Evolutionary conservation across 1,140 invertebrate genomes (phyloP).

Genomic region (Drosophila saltans): DNA sequence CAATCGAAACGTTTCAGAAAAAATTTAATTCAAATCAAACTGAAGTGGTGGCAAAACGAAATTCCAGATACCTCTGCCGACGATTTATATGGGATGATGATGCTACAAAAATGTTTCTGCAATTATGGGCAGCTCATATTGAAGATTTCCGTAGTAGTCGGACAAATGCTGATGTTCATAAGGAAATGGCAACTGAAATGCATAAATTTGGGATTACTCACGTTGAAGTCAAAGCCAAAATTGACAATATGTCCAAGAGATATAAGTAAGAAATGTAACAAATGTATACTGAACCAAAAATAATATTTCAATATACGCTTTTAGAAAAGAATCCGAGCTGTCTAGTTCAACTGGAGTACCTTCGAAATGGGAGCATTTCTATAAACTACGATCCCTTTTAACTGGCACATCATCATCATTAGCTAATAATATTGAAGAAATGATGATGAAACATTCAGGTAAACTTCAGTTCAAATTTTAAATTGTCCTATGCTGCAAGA

Average conservation of each 20-base stretch:
- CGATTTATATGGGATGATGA: constrained; percentile 28
- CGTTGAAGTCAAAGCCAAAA: constrained; percentile 44
- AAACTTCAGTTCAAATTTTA: background rate
- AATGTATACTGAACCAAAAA: background rate
- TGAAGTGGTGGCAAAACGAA: background rate
- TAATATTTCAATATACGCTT: background rate
- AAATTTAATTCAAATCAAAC: background rate
- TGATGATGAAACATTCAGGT: constrained; percentile 11
- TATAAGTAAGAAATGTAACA: constrained; percentile 28
- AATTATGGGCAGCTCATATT: constrained; percentile 34
- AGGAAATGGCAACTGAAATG: constrained; percentile 44
- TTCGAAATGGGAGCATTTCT: constrained; percentile 37
- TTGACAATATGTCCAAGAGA: constrained; percentile 44
- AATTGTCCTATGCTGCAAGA: background rate
- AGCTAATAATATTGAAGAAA: constrained; percentile 9
- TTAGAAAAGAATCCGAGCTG: constrained; percentile 30
- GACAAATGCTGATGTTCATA: constrained; percentile 15
- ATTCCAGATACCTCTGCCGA: background rate
- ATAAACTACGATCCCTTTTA: constrained; percentile 22
- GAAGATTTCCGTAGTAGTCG: background rate
- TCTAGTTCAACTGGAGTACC: background rate
- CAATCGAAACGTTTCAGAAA: background rate
- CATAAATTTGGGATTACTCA: constrained; percentile 18
- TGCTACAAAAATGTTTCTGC: constrained; percentile 35
- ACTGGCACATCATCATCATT: background rate